These are phyloP conservation scores for Chloroclysta siterata DNA, from an alignment of 2,888 invertebrate genomes.

Conservation along the genomic window DNA sequence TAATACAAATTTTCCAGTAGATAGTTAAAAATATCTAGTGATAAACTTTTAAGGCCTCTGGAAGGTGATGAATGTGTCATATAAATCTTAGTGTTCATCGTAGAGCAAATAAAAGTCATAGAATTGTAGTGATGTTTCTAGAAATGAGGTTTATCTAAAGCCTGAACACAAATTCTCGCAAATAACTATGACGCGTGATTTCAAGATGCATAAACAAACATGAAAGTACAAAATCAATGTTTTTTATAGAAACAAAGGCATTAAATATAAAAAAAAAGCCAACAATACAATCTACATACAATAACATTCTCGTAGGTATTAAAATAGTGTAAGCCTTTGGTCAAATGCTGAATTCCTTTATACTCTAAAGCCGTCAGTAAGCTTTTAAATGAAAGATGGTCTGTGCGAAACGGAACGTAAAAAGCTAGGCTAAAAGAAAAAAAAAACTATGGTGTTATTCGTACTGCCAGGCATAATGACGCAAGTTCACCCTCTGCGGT, in stretches of 20 bases:
- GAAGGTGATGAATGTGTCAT: not conserved
- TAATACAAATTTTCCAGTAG: not conserved
- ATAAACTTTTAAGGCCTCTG: not conserved
- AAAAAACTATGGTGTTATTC: slow-evolving; percentile 79
- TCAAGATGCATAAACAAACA: not conserved
- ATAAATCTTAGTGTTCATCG: not conserved
- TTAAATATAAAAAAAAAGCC: slow-evolving; percentile 1
- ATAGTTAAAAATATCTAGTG: not conserved
- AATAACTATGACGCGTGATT: slow-evolving; percentile 9
- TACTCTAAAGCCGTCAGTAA: slow-evolving; percentile 56
- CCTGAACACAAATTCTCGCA: not conserved
- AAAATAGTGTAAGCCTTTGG: slow-evolving; percentile 4
- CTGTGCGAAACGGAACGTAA: slow-evolving; percentile 70
- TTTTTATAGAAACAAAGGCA: not conserved
- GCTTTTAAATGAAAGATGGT: slow-evolving; percentile 58
- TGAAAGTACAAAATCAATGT: not conserved
- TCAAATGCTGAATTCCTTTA: slow-evolving; percentile 84
- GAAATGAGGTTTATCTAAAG: slow-evolving; percentile 1
- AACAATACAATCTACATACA: slow-evolving; percentile 31
- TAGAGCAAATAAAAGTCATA: slow-evolving; percentile 1
- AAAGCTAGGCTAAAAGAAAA: slow-evolving; percentile 76
- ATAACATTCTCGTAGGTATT: slow-evolving; percentile 14
- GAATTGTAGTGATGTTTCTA: not conserved
- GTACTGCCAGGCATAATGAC: slow-evolving; percentile 84
- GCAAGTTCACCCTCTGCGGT: slow-evolving; percentile 80